Conservation (phyloP, 1,140 invertebrate genomes). For the Drosophila nigrodunni region DNA sequence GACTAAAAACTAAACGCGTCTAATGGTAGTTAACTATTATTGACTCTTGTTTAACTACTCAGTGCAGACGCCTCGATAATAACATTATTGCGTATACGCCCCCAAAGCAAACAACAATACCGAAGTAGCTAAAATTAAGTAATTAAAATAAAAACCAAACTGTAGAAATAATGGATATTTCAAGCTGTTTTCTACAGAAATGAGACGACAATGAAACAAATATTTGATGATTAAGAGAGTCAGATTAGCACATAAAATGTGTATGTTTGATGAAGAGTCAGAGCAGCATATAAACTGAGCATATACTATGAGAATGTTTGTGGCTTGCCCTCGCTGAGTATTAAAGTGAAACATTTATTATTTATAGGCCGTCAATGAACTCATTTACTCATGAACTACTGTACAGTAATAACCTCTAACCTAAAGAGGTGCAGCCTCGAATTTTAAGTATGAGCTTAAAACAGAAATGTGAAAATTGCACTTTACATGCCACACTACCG, state of each 20-base stretch:
- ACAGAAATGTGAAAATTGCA: slow-evolving; percentile 26
- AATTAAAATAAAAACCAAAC: background rate
- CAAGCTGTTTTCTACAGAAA: no score
- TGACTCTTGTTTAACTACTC: slow-evolving; percentile 22
- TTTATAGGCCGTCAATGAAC: slow-evolving; percentile 3
- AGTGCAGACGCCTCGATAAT: background rate
- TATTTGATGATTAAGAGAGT: no score
- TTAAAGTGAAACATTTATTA: slow-evolving; percentile 7
- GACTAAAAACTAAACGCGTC: slow-evolving; percentile 16
- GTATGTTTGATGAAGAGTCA: no score
- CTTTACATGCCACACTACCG: slow-evolving; percentile 21
- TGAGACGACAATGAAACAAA: no score
- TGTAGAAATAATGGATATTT: no score
- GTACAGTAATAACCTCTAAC: background rate
- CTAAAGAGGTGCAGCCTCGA: background rate
- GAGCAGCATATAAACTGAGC: no score
- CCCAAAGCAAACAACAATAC: background rate
- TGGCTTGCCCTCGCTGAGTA: background rate
- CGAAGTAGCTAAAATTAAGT: background rate
- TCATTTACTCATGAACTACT: background rate
- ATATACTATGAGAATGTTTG: no score
- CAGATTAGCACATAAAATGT: no score
- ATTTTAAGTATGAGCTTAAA: slow-evolving; percentile 37
- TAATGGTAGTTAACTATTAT: slow-evolving; percentile 13
- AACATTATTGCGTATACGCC: slow-evolving; percentile 34